A percentile compares a stretch with the other conserved stretches of the same genome.
Conservation (phyloP, 1,140 invertebrate species). For the Penaeus chinensis region DNA sequence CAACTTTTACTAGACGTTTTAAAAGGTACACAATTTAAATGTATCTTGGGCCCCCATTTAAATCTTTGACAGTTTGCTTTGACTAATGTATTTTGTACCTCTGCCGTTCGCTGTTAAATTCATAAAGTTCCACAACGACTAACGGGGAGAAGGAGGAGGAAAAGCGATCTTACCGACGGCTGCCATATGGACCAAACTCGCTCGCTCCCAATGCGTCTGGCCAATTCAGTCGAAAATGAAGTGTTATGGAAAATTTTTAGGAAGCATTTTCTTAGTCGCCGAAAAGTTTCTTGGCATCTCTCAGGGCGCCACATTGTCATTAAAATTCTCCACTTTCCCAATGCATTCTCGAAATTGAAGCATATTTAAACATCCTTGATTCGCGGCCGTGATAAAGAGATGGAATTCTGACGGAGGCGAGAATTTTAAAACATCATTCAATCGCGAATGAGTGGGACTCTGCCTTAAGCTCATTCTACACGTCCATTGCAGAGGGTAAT, state of each 20-base stretch:
- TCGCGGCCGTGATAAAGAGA: constrained; percentile 51
- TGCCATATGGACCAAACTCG: constrained; percentile 26
- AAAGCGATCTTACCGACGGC: constrained; percentile 6
- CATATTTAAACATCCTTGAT: constrained; percentile 61
- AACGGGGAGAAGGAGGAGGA: constrained; percentile 24
- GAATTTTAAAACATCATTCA: constrained; percentile 47
- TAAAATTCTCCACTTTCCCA: constrained; percentile 62
- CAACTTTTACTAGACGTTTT: constrained; percentile 59
- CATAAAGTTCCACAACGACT: constrained; percentile 57
- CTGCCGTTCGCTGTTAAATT: constrained; percentile 55
- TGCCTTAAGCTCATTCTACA: no score
- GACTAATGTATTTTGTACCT: constrained; percentile 61
- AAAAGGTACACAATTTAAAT: constrained; percentile 62
- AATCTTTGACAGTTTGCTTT: constrained; percentile 62
- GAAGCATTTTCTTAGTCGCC: constrained; percentile 56
- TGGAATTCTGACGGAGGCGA: constrained; percentile 39
- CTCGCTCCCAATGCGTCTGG: constrained; percentile 4
- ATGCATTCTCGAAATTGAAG: constrained; percentile 60
- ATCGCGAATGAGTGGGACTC: constrained; percentile 33
- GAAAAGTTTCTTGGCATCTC: constrained; percentile 61
- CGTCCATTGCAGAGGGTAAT: no score
- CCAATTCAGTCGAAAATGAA: constrained; percentile 58
- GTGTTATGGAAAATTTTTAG: constrained; percentile 55
- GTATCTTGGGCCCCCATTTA: constrained; percentile 61
- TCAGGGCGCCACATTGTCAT: constrained; percentile 60